These are phyloP conservation scores for Tor tambroides DNA, from an alignment of 2,113 vertebrate genomes.

Conservation along the genomic window DNA sequence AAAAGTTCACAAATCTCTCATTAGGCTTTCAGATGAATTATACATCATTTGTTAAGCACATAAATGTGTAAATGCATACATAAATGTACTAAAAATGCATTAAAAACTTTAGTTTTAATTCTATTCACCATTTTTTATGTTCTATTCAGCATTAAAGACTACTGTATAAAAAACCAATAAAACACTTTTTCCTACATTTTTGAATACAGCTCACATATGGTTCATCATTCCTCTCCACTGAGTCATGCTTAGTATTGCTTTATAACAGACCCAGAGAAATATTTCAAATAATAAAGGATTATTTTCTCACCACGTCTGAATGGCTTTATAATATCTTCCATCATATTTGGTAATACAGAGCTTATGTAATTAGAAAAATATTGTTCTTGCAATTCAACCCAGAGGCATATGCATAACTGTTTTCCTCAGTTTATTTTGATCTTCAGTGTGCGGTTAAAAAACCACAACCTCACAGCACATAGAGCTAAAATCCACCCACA, in stretches of 20 bases:
- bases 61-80: too few relatives aligned
- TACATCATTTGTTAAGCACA: not conserved
- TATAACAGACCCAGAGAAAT: slow-evolving; percentile 56
- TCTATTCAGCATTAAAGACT: not conserved
- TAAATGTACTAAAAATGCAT: too few relatives aligned
- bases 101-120: too few relatives aligned
- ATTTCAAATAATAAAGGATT: slow-evolving; percentile 30
- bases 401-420: slow-evolving; percentile 23
- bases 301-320: slow-evolving; percentile 39
- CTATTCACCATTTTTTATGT: not conserved
- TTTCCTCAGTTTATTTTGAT: slow-evolving; percentile 12
- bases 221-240: slow-evolving; percentile 65
- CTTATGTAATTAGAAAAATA: slow-evolving; percentile 28
- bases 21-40: not conserved
- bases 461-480: not conserved
- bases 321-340: slow-evolving; percentile 23
- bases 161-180: not conserved
- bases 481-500: slow-evolving; percentile 2
- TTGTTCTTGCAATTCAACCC: slow-evolving; percentile 24
- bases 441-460: not conserved
- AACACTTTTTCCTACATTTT: slow-evolving; percentile 53
- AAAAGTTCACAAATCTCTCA: too few relatives aligned
- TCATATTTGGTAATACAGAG: slow-evolving; percentile 6
- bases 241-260: slow-evolving; percentile 63
- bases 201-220: slow-evolving; percentile 65